These are phyloP conservation scores for Tyrophagus putrescentiae DNA, from an alignment of 1,140 invertebrate genomes.

Conservation along the genomic window DNA sequence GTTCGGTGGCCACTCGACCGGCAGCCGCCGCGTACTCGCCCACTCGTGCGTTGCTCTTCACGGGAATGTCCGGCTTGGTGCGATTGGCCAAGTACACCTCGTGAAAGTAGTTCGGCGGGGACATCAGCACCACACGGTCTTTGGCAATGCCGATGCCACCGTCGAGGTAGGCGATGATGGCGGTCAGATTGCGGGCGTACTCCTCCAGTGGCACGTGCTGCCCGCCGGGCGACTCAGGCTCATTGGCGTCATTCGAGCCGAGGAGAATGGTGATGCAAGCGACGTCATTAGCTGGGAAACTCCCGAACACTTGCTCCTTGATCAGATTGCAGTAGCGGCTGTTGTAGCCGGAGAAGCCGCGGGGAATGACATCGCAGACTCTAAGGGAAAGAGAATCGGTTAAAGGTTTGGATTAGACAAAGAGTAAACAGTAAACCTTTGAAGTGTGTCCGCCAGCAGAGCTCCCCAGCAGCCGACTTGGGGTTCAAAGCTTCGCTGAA, in stretches of 20 bases:
- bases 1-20: conserved; percentile 25
- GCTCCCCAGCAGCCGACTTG: conserved; percentile 23
- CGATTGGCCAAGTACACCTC: conserved; percentile 27
- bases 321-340: conserved; percentile 31
- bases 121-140: conserved; percentile 32
- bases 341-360: conserved; percentile 38
- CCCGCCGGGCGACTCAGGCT: conserved; percentile 25
- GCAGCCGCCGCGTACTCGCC: conserved; percentile 28
- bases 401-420: conserved; percentile 13
- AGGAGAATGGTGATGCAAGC: conserved; percentile 33
- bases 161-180: conserved; percentile 32
- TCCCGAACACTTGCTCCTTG: conserved; percentile 30
- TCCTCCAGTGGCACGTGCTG: conserved; percentile 35
- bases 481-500: conserved; percentile 21
- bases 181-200: conserved; percentile 30
- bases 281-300: conserved; percentile 29
- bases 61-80: background rate
- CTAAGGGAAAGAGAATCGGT: conserved; percentile 25
- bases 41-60: conserved; percentile 21
- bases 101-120: conserved; percentile 31
- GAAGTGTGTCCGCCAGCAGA: conserved; percentile 23
- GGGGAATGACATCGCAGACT: conserved; percentile 35
- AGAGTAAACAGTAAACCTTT: conserved; percentile 20
- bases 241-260: conserved; percentile 36
- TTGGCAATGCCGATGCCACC: conserved; percentile 30